Evolutionary conservation across 2,888 invertebrate species (phyloP), one percentile per base, ranked within the genome.

Genomic region (Cheilosia urbana): DNA sequence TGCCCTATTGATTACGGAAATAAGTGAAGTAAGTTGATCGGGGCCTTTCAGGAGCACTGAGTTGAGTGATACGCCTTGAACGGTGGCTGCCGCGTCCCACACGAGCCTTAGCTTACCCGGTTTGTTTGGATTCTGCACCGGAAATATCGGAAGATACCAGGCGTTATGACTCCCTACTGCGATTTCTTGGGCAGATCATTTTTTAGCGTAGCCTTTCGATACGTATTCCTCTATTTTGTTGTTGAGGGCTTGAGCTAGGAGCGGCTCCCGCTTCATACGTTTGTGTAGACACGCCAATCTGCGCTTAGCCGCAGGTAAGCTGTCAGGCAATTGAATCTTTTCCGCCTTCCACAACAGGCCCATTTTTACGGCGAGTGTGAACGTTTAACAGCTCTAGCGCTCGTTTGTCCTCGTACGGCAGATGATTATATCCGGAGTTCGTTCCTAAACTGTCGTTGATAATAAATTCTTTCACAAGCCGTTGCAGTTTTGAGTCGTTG

Each of bases 211-310:
- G 11, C 53, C 53, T 9, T 66, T 66, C 0, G 40, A 21, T 1
- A 66, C 53, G 6, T 55, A 66, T 40, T 66, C 40, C n/a, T 42
- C 40, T n/a, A 53, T 66, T 19, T 53, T 66, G 0, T 4, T 17
- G 2, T 3, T 24, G 4, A 66, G 21, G 0, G 7, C 24, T 9
- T 53, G 40, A 4, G 66, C 66, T 27, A 66, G 5, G 0, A 30
- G 17, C 40, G 21, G 53, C 11, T 53, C 27, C 3, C 40, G 7
- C 11, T n/a, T 17, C 11, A 66, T 53, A 11, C 40, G 37, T 11
- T 27, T 27, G 1, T 66, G 66, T 4, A 66, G 40, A n/a, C 37
- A 66, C 15, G 37, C 37, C 4, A 53, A 4, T 11, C 66, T 15
- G 15, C 66, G 21, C 15, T 42, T 53, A 7, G 53, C 40, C 27